These are phyloP conservation scores for Lasioglossum lativentre DNA, from an alignment of 2,888 invertebrate species.

Conservation along the genomic window DNA sequence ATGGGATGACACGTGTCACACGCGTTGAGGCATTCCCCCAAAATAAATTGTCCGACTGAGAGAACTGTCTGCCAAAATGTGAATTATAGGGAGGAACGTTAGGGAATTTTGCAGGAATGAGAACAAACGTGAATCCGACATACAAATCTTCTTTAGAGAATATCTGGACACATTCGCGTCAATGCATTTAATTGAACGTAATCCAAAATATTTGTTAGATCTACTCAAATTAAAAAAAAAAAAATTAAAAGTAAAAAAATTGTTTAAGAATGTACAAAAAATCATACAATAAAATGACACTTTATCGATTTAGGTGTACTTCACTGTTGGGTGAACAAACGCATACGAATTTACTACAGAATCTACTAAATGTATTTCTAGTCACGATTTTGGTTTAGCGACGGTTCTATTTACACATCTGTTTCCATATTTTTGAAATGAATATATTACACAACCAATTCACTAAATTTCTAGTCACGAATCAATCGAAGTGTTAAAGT, in stretches of 20 bases:
- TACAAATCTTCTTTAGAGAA: background rate
- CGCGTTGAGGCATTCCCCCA: slow-evolving; percentile 11
- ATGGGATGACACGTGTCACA: slow-evolving; percentile 13
- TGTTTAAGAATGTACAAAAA: background rate
- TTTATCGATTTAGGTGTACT: background rate
- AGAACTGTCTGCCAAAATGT: slow-evolving; percentile 13
- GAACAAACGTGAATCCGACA: background rate
- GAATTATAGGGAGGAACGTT: slow-evolving; percentile 4
- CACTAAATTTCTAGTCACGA: background rate
- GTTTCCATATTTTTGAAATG: background rate
- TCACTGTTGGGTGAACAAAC: background rate
- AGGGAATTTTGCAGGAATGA: background rate
- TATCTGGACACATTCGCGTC: background rate
- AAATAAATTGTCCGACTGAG: slow-evolving; percentile 26
- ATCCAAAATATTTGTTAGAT: background rate
- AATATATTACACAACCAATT: background rate
- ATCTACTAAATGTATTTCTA: background rate
- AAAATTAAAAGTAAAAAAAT: too few relatives aligned
- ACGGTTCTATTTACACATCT: background rate
- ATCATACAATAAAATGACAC: background rate
- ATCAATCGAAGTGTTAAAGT: too few relatives aligned
- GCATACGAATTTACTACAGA: background rate
- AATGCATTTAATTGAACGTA: background rate
- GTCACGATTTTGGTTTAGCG: background rate
- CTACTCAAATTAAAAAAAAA: too few relatives aligned